Conservation (phyloP, 2,113 vertebrate genomes). For the Pomatostomus ruficeps region DNA sequence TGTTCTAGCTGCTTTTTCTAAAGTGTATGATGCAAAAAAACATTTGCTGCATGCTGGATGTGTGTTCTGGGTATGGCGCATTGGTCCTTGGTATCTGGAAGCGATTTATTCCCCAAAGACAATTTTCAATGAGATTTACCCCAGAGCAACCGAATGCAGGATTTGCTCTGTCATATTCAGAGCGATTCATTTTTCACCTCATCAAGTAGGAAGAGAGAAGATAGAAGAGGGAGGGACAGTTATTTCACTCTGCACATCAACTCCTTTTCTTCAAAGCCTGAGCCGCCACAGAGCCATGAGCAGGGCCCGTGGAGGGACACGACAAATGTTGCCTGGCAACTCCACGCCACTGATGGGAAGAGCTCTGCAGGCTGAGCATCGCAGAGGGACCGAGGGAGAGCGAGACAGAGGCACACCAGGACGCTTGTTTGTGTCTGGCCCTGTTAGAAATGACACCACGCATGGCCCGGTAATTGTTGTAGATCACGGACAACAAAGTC, state of each 20-base stretch:
- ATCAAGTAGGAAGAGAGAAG: background rate
- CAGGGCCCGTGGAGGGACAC: background rate
- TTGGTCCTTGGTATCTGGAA: background rate
- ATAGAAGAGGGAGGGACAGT: background rate
- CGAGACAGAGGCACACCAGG: background rate
- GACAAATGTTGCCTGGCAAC: conserved; percentile 53
- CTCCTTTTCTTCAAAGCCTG: background rate
- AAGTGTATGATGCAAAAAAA: background rate
- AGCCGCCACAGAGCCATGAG: background rate
- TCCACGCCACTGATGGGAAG: background rate
- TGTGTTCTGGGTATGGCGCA: background rate
- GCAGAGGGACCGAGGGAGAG: background rate
- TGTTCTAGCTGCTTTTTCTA: background rate
- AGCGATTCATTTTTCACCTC: conserved; percentile 18
- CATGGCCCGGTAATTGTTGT: background rate
- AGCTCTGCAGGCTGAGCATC: background rate
- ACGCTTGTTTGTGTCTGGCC: background rate
- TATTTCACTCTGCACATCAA: background rate
- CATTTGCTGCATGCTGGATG: background rate
- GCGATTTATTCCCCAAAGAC: conserved; percentile 17
- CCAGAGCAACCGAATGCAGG: background rate
- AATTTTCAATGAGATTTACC: background rate
- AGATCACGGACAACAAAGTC: fast-evolving
- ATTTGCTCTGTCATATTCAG: background rate
- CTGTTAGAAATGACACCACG: background rate